Base-by-base conservation (phyloP, 2,797 vertebrate species). In the Distichodus sexfasciatus region DNA sequence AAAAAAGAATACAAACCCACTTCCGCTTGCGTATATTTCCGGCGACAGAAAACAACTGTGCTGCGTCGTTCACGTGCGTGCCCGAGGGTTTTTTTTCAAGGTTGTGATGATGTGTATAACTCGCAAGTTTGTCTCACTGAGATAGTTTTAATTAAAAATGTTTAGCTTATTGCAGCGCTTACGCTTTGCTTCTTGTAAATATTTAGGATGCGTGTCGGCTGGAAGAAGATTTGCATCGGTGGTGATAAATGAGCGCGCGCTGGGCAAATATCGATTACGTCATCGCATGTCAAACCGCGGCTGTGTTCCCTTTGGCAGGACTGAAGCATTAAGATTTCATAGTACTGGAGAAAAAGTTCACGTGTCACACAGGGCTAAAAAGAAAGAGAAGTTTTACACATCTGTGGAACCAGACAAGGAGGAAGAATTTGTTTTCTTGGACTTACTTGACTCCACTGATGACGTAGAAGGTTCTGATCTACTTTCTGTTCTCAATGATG, bases 351-450 rank as follows among this genome's bases (percentile, higher is more conserved):
- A 26, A 26, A 46, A 40, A 31, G 12, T 55, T 10, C 4, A 36
- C 12, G 12, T n/a, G 12, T 7, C 44, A 12, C 31, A 23, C 31
- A 15, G 23, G 3, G 6, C 6, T 29, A 29, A 7, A 11, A 19
- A 11, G 15, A 44, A 46, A 10, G 8, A 8, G 2, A 33, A 70
- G 14, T 29, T 10, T 2, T 72, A 67, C 57, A 33, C 76, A 2
- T 53, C 71, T 2, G 85, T 90, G 10, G 88, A 90, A 19, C 88
- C 85, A 29, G 48, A 75, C 8, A 76, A 67, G 60, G 77, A 89
- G 51, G 91, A 92, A 43, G 40, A 83, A 61, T 90, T 93, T 69
- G 77, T 87, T 38, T 90, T 91, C 21, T 26, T 79, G 19, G 89
- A 91, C 10, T 79, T 48, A 12, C 43, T 58, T 63, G 83, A 84